These are phyloP conservation scores for western clawed frog (Xenopus tropicalis) DNA, from an alignment of 2,113 vertebrate genomes.

Conservation along the genomic window UCB_Xtro_10.0 CM004451.2:31377501-31378000, in stretches of 20 bases:
- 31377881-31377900: background rate
- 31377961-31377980: too few relatives aligned
- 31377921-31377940: too few relatives aligned
- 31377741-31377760: background rate
- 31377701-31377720: constrained; percentile 3
- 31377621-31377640: constrained; percentile 33
- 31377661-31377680: background rate
- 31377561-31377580: too few relatives aligned
- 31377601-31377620: too few relatives aligned
- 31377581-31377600: too few relatives aligned
- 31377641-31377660: background rate
- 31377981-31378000: too few relatives aligned
- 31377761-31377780: background rate
- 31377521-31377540: too few relatives aligned
- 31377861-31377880: constrained; percentile 5
- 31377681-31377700: constrained; percentile 29
- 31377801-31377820: constrained; percentile 9
- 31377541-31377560: too few relatives aligned
- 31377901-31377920: background rate
- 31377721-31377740: constrained; percentile 11
- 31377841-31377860: constrained; percentile 7
- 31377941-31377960: too few relatives aligned
- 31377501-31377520: too few relatives aligned
- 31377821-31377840: constrained; percentile 8
- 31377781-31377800: background rate